These are phyloP conservation scores for Podabrus alpinus DNA, from an alignment of 2,888 invertebrate genomes.

Conservation along the genomic window DNA sequence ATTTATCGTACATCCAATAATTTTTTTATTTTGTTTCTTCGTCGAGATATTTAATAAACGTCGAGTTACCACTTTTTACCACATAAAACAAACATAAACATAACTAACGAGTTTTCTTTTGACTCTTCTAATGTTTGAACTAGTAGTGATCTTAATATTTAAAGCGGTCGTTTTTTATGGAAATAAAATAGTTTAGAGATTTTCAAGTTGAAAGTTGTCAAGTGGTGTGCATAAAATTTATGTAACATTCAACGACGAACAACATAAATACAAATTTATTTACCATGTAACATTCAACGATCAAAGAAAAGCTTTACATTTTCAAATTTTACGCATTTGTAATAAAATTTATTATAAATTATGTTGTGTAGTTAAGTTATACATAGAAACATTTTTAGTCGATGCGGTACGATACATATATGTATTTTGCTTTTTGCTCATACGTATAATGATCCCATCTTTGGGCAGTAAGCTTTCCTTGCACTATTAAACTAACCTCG, in stretches of 20 bases:
- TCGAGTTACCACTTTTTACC: background rate
- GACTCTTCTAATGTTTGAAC: background rate
- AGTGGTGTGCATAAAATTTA: background rate
- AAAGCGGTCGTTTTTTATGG: background rate
- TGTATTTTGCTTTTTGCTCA: background rate
- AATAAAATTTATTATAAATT: background rate
- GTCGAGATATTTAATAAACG: background rate
- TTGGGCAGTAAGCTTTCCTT: background rate
- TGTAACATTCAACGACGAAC: background rate
- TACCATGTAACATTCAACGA: background rate
- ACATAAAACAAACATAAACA: background rate
- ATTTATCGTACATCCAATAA: background rate
- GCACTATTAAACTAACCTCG: background rate
- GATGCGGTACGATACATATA: background rate
- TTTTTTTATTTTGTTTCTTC: background rate
- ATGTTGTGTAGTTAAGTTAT: background rate
- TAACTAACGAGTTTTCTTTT: background rate
- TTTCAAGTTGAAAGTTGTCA: background rate
- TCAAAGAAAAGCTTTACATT: background rate
- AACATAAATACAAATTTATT: background rate
- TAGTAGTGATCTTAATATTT: background rate
- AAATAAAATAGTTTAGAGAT: background rate
- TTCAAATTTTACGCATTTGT: background rate
- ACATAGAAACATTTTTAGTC: background rate
- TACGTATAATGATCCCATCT: background rate